Percentiles rank a stretch among this genome's conserved stretches.
Conservation (phyloP, 2,113 vertebrate genomes). For the Ailurus styani region DNA sequence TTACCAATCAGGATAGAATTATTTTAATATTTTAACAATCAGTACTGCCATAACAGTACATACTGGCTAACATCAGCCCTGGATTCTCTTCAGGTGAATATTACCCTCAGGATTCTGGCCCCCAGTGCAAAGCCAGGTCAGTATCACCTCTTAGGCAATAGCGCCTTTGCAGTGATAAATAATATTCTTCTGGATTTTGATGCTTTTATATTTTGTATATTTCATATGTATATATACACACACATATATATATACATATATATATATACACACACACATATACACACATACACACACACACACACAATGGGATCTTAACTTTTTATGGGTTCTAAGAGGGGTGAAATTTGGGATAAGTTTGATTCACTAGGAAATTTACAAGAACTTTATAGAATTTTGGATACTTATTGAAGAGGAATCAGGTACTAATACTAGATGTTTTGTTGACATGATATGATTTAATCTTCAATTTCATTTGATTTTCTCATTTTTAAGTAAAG, state of each 20-base stretch:
- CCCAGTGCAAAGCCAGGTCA: neutral
- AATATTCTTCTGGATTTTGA: neutral
- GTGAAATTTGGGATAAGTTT: neutral
- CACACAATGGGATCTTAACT: neutral
- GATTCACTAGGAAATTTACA: neutral
- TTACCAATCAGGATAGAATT: neutral
- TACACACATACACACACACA: too few relatives aligned
- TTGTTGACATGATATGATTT: neutral
- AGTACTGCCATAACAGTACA: neutral
- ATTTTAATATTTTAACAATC: neutral
- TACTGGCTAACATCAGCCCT: neutral
- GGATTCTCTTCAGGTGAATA: neutral
- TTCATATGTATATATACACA: too few relatives aligned
- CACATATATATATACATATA: too few relatives aligned
- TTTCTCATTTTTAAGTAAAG: neutral
- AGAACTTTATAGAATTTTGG: neutral
- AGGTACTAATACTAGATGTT: neutral
- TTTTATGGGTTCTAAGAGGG: neutral
- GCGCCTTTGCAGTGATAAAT: neutral
- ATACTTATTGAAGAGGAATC: neutral
- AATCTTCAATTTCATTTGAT: neutral
- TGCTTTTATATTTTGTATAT: neutral
- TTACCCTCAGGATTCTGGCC: neutral
- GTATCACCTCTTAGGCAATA: neutral
- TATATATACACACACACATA: too few relatives aligned